Conservation (phyloP, 2,113 vertebrate species). For the Pollimyrus isidori region DNA sequence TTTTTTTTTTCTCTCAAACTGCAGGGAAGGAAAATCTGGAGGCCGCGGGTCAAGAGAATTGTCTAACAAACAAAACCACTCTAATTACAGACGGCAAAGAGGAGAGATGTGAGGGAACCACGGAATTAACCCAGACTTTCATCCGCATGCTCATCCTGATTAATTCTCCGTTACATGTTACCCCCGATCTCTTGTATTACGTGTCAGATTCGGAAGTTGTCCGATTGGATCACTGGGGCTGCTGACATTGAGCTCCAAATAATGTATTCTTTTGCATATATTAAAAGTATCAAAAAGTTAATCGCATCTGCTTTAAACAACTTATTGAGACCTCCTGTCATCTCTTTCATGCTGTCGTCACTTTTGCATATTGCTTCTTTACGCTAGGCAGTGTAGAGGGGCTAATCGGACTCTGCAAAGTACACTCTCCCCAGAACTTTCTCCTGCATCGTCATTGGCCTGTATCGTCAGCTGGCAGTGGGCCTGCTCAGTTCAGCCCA, state of each 20-base stretch:
- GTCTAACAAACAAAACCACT: neutral
- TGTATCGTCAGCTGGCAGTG: neutral
- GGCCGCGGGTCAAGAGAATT: neutral
- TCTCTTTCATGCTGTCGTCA: neutral
- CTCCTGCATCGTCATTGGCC: neutral
- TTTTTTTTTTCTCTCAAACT: neutral
- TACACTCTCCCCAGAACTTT: neutral
- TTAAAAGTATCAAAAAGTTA: conserved; percentile 4
- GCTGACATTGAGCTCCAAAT: neutral
- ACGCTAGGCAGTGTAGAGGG: neutral
- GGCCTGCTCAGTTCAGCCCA: neutral
- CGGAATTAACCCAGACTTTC: neutral
- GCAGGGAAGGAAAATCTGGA: neutral
- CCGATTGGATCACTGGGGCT: neutral
- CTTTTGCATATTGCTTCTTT: neutral
- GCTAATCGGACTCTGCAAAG: neutral
- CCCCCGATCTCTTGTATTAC: neutral
- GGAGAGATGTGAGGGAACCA: neutral
- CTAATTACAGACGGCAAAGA: neutral
- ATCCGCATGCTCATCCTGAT: neutral
- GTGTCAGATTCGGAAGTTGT: neutral
- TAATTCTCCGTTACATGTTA: neutral
- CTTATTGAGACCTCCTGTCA: neutral
- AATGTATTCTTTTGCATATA: neutral
- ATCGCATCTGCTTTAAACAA: neutral